Percentiles rank a stretch among this genome's conserved stretches.
Evolutionary conservation across 2,113 vertebrate species (phyloP).

Genomic region (Apus apus): DNA sequence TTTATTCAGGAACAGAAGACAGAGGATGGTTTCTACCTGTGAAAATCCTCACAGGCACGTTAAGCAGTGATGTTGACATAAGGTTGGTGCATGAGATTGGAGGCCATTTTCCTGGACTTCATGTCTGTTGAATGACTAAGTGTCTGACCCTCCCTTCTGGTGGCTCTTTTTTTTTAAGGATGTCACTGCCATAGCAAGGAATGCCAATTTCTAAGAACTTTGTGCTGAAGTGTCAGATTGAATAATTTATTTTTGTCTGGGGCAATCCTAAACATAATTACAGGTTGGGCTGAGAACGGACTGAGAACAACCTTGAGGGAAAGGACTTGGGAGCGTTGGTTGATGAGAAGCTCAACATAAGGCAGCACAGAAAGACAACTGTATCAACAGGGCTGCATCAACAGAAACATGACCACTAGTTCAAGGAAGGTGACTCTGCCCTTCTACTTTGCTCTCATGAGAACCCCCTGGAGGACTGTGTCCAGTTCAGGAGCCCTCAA

Average conservation of each 20-base stretch:
- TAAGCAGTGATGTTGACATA: neutral
- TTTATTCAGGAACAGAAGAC: neutral
- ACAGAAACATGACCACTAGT: too few relatives aligned
- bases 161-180: neutral
- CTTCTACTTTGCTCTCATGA: too few relatives aligned
- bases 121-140: neutral
- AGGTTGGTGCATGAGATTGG: neutral
- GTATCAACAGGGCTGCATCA: too few relatives aligned
- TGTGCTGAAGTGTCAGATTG: neutral
- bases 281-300: too few relatives aligned
- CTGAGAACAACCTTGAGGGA: too few relatives aligned
- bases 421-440: too few relatives aligned
- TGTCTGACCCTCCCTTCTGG: neutral
- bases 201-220: fast-evolving
- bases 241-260: neutral
- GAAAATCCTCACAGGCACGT: neutral
- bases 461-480: too few relatives aligned
- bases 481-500: too few relatives aligned
- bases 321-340: too few relatives aligned
- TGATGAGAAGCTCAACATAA: too few relatives aligned
- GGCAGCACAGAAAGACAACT: too few relatives aligned
- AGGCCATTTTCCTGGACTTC: neutral
- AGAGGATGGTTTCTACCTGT: neutral
- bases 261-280: too few relatives aligned
- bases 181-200: fast-evolving